Base-by-base conservation (phyloP, 2,797 vertebrate species). In the Cyprinella venusta region DNA sequence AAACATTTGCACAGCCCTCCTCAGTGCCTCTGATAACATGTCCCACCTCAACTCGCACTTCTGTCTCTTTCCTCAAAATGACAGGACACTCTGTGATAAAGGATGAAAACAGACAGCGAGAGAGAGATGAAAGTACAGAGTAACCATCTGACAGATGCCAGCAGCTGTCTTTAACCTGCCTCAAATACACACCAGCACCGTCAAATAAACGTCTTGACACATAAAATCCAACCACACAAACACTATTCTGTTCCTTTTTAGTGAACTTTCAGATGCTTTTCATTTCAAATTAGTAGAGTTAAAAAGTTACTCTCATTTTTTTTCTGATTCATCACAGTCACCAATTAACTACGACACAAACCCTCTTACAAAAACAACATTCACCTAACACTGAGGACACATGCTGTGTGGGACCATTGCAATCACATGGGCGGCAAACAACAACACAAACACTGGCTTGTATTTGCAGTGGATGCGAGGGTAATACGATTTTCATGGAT, bases 131-230 rank as follows among this genome's bases (percentile, higher is more conserved):
- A 74, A 70, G 77, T n/a, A 63, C 24, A 65, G 84, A 87, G 38
- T 88, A 92, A 92, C 87, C 89, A 92, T 85, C 59, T 85, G 91
- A 94, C 88, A 67, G 91, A 91, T 88, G 80, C 88, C 83, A 88
- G 89, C 92, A 93, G 90, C 92, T 94, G 93, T 86, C 80, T 87
- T 84, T 72, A 84, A 82, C 81, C 59, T 56, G 77, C 61, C 56
- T 72, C 69, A 52, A 78, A 78, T 54, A 80, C 64, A 69, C 48
- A 86, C 45, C 75, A 30, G 16, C 21, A 45, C 79, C 56, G n/a
- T 24, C 71, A 65, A 21, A 80, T 52, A 61, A 78, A 72, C 18
- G 26, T 72, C 38, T 26, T 59, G 18, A 54, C 56, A 36, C 59
- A 42, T 12, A 61, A 63, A 76, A 59, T 40, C 21, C n/a, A 64